Evolutionary conservation across 2,113 vertebrate genomes (phyloP).

Genomic region (Aspidoscelis tigris): DNA sequence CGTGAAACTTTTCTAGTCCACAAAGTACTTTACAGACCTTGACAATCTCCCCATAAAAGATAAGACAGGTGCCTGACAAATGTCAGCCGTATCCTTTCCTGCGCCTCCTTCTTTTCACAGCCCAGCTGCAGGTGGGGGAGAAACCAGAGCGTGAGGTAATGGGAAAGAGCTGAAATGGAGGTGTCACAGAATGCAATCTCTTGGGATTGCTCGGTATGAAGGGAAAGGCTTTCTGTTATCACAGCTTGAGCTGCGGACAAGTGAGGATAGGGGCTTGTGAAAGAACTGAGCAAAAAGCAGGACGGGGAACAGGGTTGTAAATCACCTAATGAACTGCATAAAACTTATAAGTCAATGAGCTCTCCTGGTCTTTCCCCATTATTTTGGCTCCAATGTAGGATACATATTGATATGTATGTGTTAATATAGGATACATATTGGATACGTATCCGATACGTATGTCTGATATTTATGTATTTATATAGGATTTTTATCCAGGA

Average conservation of each 20-base stretch:
- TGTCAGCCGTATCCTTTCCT: not conserved
- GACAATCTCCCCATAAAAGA: not conserved
- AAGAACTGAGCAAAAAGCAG: too few relatives aligned
- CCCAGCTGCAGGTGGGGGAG: not conserved
- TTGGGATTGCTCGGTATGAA: not conserved
- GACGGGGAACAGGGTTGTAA: too few relatives aligned
- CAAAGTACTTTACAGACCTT: not conserved
- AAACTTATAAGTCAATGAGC: too few relatives aligned
- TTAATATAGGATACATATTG: too few relatives aligned
- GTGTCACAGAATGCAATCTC: not conserved
- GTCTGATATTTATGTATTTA: too few relatives aligned
- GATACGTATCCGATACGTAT: too few relatives aligned
- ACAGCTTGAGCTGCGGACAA: not conserved
- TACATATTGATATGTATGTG: too few relatives aligned
- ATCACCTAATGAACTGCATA: too few relatives aligned
- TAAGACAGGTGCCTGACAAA: not conserved
- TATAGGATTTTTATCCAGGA: too few relatives aligned
- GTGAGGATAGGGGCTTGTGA: not conserved
- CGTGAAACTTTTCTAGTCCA: not conserved
- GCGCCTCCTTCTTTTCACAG: not conserved
- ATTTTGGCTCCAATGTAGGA: too few relatives aligned
- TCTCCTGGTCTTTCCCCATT: too few relatives aligned
- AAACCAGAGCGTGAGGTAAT: constrained; percentile 16
- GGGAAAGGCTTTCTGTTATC: not conserved
- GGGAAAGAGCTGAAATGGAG: not conserved